Conservation (phyloP, 1,140 invertebrate species). For the Tetranychus cinnabarinus region DNA sequence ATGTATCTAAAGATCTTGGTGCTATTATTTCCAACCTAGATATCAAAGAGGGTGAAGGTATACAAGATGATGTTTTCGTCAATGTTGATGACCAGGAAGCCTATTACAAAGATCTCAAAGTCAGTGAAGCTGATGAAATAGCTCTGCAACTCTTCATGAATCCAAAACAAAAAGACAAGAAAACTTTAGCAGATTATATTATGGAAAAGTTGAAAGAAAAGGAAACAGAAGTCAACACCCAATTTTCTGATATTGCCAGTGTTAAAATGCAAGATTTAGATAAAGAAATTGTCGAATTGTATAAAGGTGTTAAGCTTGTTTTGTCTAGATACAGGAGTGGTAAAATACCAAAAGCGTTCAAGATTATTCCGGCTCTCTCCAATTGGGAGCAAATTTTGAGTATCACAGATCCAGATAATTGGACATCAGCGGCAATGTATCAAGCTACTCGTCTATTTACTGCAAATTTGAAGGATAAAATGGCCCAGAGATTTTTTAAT, state of each 20-base stretch:
- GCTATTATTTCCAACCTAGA: conserved; percentile 6
- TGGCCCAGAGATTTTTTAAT: conserved; percentile 89
- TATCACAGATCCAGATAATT: conserved; percentile 40
- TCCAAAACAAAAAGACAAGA: conserved; percentile 31
- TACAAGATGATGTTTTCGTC: background rate
- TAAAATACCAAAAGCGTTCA: conserved; percentile 92
- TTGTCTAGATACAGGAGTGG: conserved; percentile 73
- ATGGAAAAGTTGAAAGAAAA: conserved; percentile 79
- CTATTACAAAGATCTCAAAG: conserved; percentile 12
- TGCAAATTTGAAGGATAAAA: conserved; percentile 80
- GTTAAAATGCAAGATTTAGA: conserved; percentile 6
- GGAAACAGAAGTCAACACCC: conserved; percentile 60
- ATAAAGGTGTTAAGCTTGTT: conserved; percentile 64
- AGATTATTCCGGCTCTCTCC: conserved; percentile 66
- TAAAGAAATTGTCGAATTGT: conserved; percentile 40
- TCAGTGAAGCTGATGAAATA: conserved; percentile 63
- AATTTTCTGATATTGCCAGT: conserved; percentile 43
- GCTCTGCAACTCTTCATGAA: conserved; percentile 64
- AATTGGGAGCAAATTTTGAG: conserved; percentile 84
- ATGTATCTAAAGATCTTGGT: conserved; percentile 12
- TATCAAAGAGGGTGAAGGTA: conserved; percentile 3
- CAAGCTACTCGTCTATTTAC: conserved; percentile 79
- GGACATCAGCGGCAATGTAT: conserved; percentile 82
- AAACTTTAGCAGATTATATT: conserved; percentile 67
- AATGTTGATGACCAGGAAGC: background rate